Evolutionary conservation across 2,113 vertebrate species (phyloP).

Genomic region (Noturus placidus): DNA sequence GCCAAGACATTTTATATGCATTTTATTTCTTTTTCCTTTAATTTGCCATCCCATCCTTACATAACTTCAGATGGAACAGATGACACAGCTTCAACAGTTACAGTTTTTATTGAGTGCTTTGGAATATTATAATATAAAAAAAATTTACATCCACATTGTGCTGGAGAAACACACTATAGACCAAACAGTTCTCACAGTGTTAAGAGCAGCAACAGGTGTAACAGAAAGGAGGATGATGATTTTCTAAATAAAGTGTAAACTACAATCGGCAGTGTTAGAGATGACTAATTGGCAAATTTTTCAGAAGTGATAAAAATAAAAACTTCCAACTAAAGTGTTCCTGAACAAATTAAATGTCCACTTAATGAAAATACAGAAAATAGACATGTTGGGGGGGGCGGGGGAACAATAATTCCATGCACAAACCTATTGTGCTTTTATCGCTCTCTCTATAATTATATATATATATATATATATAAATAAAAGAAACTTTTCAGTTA

Average conservation of each 20-base stretch:
- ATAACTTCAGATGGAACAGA: not conserved
- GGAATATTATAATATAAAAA: slow-evolving; percentile 11
- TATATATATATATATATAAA: too few relatives aligned
- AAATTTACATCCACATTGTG: slow-evolving; percentile 27
- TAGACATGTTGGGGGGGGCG: not conserved
- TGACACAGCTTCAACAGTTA: not conserved
- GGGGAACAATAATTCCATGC: not conserved
- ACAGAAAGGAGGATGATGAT: slow-evolving; percentile 24
- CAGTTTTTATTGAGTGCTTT: slow-evolving; percentile 31
- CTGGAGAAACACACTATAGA: slow-evolving; percentile 34
- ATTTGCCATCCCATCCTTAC: not conserved
- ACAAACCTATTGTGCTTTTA: not conserved
- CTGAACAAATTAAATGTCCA: not conserved
- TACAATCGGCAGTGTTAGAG: not conserved
- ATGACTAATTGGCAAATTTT: not conserved
- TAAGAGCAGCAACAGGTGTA: slow-evolving; percentile 41
- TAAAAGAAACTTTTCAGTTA: not conserved
- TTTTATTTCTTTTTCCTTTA: not conserved
- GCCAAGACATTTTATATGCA: not conserved
- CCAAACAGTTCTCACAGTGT: slow-evolving; percentile 38
- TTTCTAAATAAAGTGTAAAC: not conserved
- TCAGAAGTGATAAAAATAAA: not conserved
- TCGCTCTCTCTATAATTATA: too few relatives aligned
- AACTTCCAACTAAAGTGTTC: not conserved
- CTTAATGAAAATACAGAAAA: slow-evolving; percentile 2